Evolutionary conservation across 2,113 vertebrate genomes (phyloP), one percentile per base, ranked within the genome.

Genomic region (Nothocercus nigrocapillus): DNA sequence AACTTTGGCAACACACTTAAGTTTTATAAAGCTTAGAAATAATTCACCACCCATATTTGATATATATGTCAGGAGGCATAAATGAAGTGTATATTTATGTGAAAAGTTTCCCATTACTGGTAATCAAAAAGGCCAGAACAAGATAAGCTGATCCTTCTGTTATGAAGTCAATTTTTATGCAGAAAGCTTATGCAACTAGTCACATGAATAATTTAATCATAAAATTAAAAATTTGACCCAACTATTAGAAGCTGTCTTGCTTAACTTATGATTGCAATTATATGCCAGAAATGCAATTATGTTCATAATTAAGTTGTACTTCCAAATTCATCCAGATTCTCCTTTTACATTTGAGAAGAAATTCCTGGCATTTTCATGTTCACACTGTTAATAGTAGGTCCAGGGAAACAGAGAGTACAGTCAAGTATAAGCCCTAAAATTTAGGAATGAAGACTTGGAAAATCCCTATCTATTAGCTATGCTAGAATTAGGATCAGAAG

Each of bases 121-220:
- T 58, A 85, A 66, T 77, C 28, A 84, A 49, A 79, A 87, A 82
- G n/a, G 27, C 56, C 47, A 82, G 11, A 86, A 89, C 47, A 85
- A 77, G 68, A 88, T 42, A 38, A 86, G 47, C 21, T 88, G 90
- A 95, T 76, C 86, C 83, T 44, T 75, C 34, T 68, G 66, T 73
- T 94, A 92, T 70, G n/a, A 87, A 89, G 85, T 89, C 89, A 94
- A 92, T 94, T 97, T 94, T 97, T 93, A 95, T 91, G 82, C 45
- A 67, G 72, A 95, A 86, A 96, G 82, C 47, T 91, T 93, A 88
- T 73, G 59, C 89, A 96, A 94, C 80, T 87, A 82, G 64, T 80
- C 67, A 28, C 64, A 95, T 98, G 95, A 97, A 97, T 98, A 98
- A 97, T 98, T 98, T 94, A 97, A 76, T 89, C 63, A 78, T 6